Evolutionary conservation across 92 coral and sea anemone genomes (phyloP), one percentile per base, ranked within the genome.

Genomic region (Virgularia gustaviana): DNA sequence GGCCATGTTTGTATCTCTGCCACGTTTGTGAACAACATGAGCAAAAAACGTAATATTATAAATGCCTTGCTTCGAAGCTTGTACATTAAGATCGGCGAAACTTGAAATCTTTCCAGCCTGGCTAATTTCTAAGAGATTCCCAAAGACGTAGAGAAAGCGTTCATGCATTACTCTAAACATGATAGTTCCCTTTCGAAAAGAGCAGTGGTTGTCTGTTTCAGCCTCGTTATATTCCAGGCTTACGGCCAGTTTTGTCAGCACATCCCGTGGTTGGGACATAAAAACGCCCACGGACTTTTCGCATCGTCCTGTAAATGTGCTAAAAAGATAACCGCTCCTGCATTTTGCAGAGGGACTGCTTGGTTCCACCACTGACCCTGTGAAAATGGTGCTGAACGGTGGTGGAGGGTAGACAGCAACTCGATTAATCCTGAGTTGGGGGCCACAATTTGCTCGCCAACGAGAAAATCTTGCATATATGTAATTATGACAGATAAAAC

Each of bases 121-220:
- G 11, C 72, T 65, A 33, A 65, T 19, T n/a, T 44, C 51, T 43
- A 65, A 22, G 13, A 65, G 38, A 20, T 41, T 41, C 18, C 44
- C 56, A 41, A 65, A 65, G 1, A 65, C 56, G 56, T 41, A 24
- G 27, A 8, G 6, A 34, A 65, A 65, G 20, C 72, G 44, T 42
- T 6, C 5, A 61, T 47, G 58, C 10, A 6, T 52, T 52, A 22
- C 28, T 15, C 28, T 33, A 6, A 3, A 33, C 28, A 28, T 33
- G 15, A 12, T 15, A 22, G 6, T 22, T 33, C 3, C 28, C 22
- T 22, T 2, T 4, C 30, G 3, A 15, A 12, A 15, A 3, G 30
- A 8, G 28, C 58, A 52, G 15, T 11, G 22, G 31, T 52, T 16
- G 31, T 52, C 30, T n/a, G n/a, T n/a, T n/a, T n/a, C n/a, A 9